These are phyloP conservation scores for Actinernus sp. DNA, from an alignment of 92 coral and sea anemone species.

Conservation along the genomic window DNA sequence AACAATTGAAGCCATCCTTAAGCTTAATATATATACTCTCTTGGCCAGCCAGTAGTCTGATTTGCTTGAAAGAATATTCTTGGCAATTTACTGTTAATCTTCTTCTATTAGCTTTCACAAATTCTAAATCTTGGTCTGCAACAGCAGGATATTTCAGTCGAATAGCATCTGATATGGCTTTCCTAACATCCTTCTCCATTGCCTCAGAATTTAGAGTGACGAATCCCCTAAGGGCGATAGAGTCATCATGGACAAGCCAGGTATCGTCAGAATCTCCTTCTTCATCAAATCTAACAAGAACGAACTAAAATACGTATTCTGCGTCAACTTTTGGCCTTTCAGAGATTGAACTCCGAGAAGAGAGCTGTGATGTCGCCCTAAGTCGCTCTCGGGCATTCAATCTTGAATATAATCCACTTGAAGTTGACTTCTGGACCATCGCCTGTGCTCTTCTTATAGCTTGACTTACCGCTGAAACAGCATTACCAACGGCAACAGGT, in stretches of 20 bases:
- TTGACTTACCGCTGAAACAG: not conserved
- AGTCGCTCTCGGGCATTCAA: not conserved
- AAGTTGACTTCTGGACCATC: not conserved
- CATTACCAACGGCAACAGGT: not conserved
- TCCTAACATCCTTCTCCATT: not conserved
- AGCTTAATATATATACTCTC: slow-evolving; percentile 41
- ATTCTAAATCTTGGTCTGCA: slow-evolving; percentile 38
- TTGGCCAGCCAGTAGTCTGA: slow-evolving; percentile 61
- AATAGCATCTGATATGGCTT: slow-evolving; percentile 20
- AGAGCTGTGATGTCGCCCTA: no score
- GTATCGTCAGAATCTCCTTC: no score
- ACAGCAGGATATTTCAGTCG: slow-evolving; percentile 36
- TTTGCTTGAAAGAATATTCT: slow-evolving; percentile 36
- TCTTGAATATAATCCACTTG: not conserved
- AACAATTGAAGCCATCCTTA: slow-evolving; percentile 40
- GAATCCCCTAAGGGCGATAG: not conserved
- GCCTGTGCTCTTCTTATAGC: not conserved
- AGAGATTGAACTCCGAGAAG: no score
- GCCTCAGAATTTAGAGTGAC: not conserved
- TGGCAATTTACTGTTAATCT: slow-evolving; percentile 32
- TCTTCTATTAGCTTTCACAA: slow-evolving; percentile 51
- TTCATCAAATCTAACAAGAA: no score
- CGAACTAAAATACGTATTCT: not conserved
- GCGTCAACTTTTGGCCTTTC: no score
- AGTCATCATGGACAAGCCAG: not conserved